These are phyloP conservation scores for Sebastes diaconus DNA, from an alignment of 2,797 vertebrate species.

Conservation along the genomic window DNA sequence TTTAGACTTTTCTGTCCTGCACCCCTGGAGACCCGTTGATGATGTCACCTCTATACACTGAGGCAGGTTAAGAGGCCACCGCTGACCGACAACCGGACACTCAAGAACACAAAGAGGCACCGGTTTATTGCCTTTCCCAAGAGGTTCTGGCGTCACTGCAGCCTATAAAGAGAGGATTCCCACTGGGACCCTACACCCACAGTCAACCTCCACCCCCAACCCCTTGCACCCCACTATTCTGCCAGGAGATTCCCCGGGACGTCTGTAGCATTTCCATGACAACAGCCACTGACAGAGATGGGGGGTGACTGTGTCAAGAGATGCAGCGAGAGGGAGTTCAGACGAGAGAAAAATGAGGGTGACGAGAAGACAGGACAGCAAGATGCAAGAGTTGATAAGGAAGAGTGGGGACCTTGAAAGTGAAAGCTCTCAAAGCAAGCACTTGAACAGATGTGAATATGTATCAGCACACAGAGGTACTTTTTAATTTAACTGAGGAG, in stretches of 20 bases:
- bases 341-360: constrained; percentile 30
- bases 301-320: constrained; percentile 69
- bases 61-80: constrained; percentile 73
- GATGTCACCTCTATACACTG: constrained; percentile 70
- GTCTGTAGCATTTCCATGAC: constrained; percentile 79
- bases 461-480: not conserved
- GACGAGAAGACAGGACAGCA: constrained; percentile 52
- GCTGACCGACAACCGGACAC: constrained; percentile 75
- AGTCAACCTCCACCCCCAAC: constrained; percentile 62
- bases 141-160: constrained; percentile 81
- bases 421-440: constrained; percentile 2
- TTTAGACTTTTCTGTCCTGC: constrained; percentile 41
- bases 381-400: constrained; percentile 39
- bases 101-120: constrained; percentile 77
- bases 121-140: constrained; percentile 85
- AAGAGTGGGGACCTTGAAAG: constrained; percentile 29
- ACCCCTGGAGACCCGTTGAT: constrained; percentile 62
- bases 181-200: constrained; percentile 78
- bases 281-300: constrained; percentile 69
- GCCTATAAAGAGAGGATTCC: constrained; percentile 82
- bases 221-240: constrained; percentile 72
- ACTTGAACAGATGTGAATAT: not conserved
- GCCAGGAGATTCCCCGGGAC: constrained; percentile 75
- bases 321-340: constrained; percentile 40
- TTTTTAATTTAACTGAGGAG: not conserved